A percentile compares a stretch with the other conserved stretches of the same genome.
phyloP scores from a whole-genome alignment of 1,140 invertebrate species.

The Anoplolepis gracilipes region DNA sequence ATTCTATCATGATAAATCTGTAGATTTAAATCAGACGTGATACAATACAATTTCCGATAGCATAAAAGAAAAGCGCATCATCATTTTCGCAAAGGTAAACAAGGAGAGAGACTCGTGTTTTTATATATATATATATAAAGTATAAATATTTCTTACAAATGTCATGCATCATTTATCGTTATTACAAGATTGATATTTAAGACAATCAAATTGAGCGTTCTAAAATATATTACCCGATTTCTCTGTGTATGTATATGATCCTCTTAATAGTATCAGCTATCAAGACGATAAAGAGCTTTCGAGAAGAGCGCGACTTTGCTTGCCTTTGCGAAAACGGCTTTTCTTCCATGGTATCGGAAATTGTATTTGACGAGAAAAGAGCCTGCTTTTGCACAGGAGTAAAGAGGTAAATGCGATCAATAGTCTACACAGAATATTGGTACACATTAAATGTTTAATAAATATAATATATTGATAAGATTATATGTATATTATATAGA shows the following conservation, averaged over 20 bases:
- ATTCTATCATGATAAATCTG: neutral
- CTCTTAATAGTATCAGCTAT: constrained; percentile 61
- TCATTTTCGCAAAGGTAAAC: too few relatives aligned
- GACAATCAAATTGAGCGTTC: constrained; percentile 9
- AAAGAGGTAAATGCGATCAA: constrained; percentile 33
- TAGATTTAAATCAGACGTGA: constrained; percentile 15
- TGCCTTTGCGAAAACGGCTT: constrained; percentile 59
- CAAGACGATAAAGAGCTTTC: constrained; percentile 60
- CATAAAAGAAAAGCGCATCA: too few relatives aligned
- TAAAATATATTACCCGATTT: constrained; percentile 18
- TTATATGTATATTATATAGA: too few relatives aligned
- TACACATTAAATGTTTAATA: constrained; percentile 41
- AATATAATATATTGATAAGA: constrained; percentile 1
- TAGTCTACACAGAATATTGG: constrained; percentile 23
- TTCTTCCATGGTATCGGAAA: constrained; percentile 46
- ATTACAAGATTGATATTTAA: neutral
- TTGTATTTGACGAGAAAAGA: constrained; percentile 57
- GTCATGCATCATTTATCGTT: neutral
- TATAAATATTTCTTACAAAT: neutral
- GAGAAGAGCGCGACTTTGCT: constrained; percentile 55
- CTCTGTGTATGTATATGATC: constrained; percentile 10
- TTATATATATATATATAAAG: too few relatives aligned
- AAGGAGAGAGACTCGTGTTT: too few relatives aligned
- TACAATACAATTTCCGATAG: too few relatives aligned
- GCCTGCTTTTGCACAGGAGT: constrained; percentile 22